Conservation (phyloP, 2,888 invertebrate species). For the Lycia hirtaria region DNA sequence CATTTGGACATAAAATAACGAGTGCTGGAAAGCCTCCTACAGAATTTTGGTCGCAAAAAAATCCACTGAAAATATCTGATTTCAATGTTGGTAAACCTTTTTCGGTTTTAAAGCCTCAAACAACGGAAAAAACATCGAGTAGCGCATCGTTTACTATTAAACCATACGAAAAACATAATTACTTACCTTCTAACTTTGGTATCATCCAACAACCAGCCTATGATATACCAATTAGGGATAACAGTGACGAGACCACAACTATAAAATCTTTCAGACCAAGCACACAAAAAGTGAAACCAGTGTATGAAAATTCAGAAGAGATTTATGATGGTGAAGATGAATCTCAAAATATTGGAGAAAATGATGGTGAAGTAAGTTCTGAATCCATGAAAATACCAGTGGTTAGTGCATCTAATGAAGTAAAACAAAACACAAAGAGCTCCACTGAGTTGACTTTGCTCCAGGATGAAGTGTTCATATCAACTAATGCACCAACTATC, state of each 20-base stretch:
- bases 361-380: conserved; percentile 76
- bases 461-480: conserved; percentile 58
- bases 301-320: conserved; percentile 78
- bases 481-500: conserved; percentile 17
- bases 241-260: conserved; percentile 71
- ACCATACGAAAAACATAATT: conserved; percentile 60
- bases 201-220: conserved; percentile 71
- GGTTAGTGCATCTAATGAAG: conserved; percentile 69
- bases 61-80: conserved; percentile 49
- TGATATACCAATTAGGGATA: conserved; percentile 78
- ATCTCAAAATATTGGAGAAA: conserved; percentile 65
- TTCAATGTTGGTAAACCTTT: conserved; percentile 69
- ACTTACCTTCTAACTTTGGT: conserved; percentile 69
- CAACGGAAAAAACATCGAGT: conserved; percentile 51
- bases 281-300: conserved; percentile 59
- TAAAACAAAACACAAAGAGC: conserved; percentile 46
- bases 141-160: conserved; percentile 55
- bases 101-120: conserved; percentile 49
- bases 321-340: conserved; percentile 77
- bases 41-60: conserved; percentile 65
- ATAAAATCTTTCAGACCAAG: conserved; percentile 44
- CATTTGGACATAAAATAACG: conserved; percentile 74
- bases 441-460: conserved; percentile 58
- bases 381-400: conserved; percentile 81
- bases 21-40: conserved; percentile 74